Evolutionary conservation across 30 jellyfish, hydroid and myxozoan species (phyloP), one percentile per base, ranked within the genome.

Genomic region (Sanderia malayensis): DNA sequence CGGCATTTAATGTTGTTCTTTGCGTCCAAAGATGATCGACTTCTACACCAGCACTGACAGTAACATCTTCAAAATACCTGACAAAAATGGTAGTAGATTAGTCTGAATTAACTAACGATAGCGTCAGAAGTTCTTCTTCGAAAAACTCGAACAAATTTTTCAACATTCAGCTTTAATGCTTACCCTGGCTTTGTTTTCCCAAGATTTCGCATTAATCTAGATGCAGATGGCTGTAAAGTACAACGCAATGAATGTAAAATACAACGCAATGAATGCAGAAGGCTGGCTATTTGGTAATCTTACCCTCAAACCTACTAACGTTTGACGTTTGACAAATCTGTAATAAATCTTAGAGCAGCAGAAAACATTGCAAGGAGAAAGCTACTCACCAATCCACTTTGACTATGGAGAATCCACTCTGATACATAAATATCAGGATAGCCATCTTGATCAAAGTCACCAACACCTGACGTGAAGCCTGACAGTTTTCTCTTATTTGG

Each of bases 371-470:
- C n/a, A n/a, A n/a, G n/a, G n/a, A n/a, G n/a, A n/a, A 11, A 31
- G 59, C 9, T 19, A 52, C 82, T 57, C 23, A 80, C 92, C 66
- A 1, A 10, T 32, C 86, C 89, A 65, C 64, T 79, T 29, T 53
- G 81, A 27, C 86, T 82, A 70, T 92, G 98, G 44, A 72, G 65
- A 22, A 84, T 84, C 98, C 98, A 92, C 53, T 92, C 98, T 0
- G 98, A 67, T 7, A 62, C 89, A 74, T 83, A 92, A 19, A 92
- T 69, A 74, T 92, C 98, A 23, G 93, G 87, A 55, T 78, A 92
- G 31, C 98, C 98, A 44, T 92, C 98, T 15, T 71, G 70, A 44
- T 92, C 96, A 74, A 74, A 92, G 60, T 92, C 98, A 32, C 98
- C 98, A 78, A 79, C 86, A 58, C 57, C 71, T 26, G 98, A 96